phyloP scores from a whole-genome alignment of 2,797 vertebrate genomes.

The Cetoscarus ocellatus region DNA sequence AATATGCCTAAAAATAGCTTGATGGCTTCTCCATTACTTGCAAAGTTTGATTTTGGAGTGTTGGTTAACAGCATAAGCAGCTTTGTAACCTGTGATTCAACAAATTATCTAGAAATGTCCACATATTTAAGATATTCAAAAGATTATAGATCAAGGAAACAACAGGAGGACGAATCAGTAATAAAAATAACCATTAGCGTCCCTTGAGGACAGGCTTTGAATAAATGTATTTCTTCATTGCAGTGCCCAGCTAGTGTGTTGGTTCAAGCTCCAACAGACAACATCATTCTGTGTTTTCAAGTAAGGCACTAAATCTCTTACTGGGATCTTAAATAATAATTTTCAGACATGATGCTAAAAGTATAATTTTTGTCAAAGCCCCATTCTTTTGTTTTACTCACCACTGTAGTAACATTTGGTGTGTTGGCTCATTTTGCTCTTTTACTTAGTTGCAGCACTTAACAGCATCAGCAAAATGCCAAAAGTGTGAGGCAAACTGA shows the following conservation, averaged over 20 bases:
- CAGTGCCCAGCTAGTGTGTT: background rate
- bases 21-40: too few species aligned
- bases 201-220: background rate
- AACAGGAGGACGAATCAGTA: conserved; percentile 10
- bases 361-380: conserved; percentile 21
- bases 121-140: background rate
- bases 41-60: too few species aligned
- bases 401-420: conserved; percentile 8
- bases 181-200: conserved; percentile 12
- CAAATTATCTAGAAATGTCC: background rate
- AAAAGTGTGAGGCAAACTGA: conserved; percentile 42
- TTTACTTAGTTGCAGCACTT: conserved; percentile 21
- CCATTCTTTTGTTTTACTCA: conserved; percentile 18
- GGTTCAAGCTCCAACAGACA: conserved; percentile 18
- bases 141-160: conserved; percentile 15
- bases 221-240: background rate
- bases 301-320: conserved; percentile 1
- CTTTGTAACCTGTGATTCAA: background rate
- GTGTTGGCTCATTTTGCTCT: conserved; percentile 19
- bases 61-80: background rate
- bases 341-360: conserved; percentile 18
- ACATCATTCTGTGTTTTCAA: conserved; percentile 2
- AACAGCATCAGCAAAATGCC: conserved; percentile 42
- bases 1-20: too few species aligned
- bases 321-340: conserved; percentile 2